phyloP scores from a whole-genome alignment of 2,888 invertebrate genomes.

The Drosophila greeni region DNA sequence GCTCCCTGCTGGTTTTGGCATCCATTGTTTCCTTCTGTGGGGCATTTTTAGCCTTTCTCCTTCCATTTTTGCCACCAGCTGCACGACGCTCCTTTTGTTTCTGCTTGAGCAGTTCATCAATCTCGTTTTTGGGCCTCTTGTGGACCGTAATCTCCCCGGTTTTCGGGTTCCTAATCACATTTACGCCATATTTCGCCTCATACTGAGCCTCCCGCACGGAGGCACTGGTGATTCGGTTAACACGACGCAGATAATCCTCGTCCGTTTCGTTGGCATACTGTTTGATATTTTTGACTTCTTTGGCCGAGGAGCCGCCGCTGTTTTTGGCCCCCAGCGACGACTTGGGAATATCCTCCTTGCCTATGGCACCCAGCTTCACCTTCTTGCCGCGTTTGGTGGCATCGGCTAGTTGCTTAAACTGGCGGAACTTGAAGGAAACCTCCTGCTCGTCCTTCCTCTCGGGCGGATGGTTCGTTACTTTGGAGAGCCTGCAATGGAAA shows the following conservation, averaged over 20 bases:
- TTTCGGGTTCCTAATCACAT: conserved; percentile 80
- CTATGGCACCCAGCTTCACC: conserved; percentile 67
- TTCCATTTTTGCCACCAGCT: conserved; percentile 55
- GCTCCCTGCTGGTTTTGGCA: conserved; percentile 67
- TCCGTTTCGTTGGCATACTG: conserved; percentile 83
- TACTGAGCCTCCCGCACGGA: conserved; percentile 83
- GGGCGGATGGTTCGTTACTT: conserved; percentile 88
- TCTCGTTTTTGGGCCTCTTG: conserved; percentile 81
- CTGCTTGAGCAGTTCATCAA: conserved; percentile 80
- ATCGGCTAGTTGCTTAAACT: conserved; percentile 82
- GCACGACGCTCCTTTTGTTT: conserved; percentile 60
- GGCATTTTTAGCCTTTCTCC: conserved; percentile 6
- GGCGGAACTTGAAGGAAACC: conserved; percentile 85
- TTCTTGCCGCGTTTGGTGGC: conserved; percentile 76
- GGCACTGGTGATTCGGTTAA: conserved; percentile 83
- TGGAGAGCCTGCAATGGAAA: conserved; percentile 81
- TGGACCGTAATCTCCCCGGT: conserved; percentile 79
- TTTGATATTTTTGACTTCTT: conserved; percentile 80
- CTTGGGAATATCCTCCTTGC: conserved; percentile 75
- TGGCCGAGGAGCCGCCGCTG: conserved; percentile 67
- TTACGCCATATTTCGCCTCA: conserved; percentile 82
- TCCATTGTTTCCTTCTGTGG: conserved; percentile 55
- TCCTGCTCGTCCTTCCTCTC: conserved; percentile 85
- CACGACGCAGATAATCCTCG: conserved; percentile 83
- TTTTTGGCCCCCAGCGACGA: conserved; percentile 38